Conservation (phyloP, 2,888 invertebrate species). For the Cryptocephalus primarius region DNA sequence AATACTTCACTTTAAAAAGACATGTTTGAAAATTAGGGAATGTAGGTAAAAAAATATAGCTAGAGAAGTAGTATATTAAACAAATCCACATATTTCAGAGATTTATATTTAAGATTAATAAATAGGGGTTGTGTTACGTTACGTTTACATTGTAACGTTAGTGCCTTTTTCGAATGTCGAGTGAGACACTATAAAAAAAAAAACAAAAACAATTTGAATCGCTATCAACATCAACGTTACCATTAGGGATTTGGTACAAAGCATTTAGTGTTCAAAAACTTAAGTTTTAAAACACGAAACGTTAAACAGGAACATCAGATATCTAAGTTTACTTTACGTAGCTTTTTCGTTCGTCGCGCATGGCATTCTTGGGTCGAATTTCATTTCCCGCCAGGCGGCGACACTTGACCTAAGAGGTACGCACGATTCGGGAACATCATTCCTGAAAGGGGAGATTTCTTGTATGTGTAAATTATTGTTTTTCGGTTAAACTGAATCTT, state of each 20-base stretch:
- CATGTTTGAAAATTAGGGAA: constrained; percentile 13
- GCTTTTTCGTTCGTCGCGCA: no score
- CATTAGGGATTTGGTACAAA: constrained; percentile 27
- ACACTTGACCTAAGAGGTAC: no score
- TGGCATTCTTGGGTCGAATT: no score
- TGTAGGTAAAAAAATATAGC: constrained; percentile 19
- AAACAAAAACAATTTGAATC: constrained; percentile 8
- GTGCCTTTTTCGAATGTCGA: constrained; percentile 39
- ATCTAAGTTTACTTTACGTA: background rate
- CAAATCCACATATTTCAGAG: constrained; percentile 35
- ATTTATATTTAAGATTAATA: constrained; percentile 34
- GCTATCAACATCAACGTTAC: constrained; percentile 16
- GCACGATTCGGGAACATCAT: no score
- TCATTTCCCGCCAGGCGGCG: no score
- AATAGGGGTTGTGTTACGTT: constrained; percentile 39
- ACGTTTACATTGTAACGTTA: constrained; percentile 32
- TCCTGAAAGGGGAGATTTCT: no score
- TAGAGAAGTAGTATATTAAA: constrained; percentile 29
- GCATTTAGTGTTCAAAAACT: constrained; percentile 12
- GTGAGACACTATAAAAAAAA: constrained; percentile 33
- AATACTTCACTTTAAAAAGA: constrained; percentile 11
- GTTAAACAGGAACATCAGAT: constrained; percentile 3
- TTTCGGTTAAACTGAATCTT: no score
- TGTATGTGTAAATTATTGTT: no score
- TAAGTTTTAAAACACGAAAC: constrained; percentile 1